Evolutionary conservation across 35 echinoderm and acorn worm species (phyloP).

Genomic region (Acanthaster planci): DNA sequence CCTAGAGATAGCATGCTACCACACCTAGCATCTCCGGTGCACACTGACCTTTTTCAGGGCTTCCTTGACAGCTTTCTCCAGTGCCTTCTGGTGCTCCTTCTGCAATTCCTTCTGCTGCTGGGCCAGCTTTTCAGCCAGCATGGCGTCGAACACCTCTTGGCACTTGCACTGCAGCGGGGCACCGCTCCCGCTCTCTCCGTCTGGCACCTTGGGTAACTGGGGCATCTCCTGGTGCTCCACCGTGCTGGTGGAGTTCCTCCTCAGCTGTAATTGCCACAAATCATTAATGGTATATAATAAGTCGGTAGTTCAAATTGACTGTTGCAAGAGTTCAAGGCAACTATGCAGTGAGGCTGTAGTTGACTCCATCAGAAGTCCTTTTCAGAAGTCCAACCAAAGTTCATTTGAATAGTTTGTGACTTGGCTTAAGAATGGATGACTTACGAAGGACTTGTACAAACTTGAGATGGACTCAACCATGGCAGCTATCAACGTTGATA

Average conservation of each 20-base stretch:
- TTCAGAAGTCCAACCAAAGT: too few relatives aligned
- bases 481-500: too few relatives aligned
- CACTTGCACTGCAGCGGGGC: neutral
- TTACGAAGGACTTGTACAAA: too few relatives aligned
- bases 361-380: too few relatives aligned
- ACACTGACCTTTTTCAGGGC: conserved; percentile 48
- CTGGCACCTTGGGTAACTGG: conserved; percentile 2
- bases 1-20: too few relatives aligned
- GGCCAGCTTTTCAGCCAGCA: conserved; percentile 10
- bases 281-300: neutral
- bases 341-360: too few relatives aligned
- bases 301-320: too few relatives aligned
- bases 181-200: neutral
- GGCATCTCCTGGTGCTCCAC: conserved; percentile 13
- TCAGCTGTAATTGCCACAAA: neutral
- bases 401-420: too few relatives aligned
- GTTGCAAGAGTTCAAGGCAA: too few relatives aligned
- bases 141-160: conserved; percentile 26
- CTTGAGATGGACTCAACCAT: too few relatives aligned
- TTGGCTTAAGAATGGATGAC: too few relatives aligned
- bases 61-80: conserved; percentile 58
- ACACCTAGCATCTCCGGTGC: too few relatives aligned
- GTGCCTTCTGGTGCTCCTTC: conserved; percentile 36
- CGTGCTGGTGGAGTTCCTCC: neutral
- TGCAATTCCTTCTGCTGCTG: conserved; percentile 16